Evolutionary conservation across 2,797 vertebrate genomes (phyloP), one percentile per base, ranked within the genome.

Genomic region (Clarias platycephalus): DNA sequence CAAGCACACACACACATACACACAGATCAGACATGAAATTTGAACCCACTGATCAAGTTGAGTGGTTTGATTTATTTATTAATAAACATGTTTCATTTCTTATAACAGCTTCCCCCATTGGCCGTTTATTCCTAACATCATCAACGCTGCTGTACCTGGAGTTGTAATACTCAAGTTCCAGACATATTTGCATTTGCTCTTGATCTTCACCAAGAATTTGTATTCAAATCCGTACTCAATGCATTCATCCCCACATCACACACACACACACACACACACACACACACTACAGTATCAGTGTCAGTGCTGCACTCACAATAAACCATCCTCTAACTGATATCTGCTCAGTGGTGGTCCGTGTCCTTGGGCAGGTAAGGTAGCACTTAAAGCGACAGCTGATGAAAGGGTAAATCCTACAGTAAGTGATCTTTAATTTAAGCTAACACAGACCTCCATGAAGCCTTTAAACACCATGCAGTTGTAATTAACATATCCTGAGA

Each of bases 251-350:
- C 22, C 26, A n/a, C 70, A 15, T 5, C 6, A 40, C 37, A 40
- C 70, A 40, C 37, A 72, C n/a, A 57, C 72, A 76, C 26, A 72
- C n/a, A 57, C 72, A 76, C 6, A 40, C 37, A 40, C 70, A 40
- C 37, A 72, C n/a, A 57, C 72, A 76, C 26, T 0, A 12, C 28
- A 26, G 55, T 55, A 53, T 31, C n/a, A 9, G 13, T 31, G 16
- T 26, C 24, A 37, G 22, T 1, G 0, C 64, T 67, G 28, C 6
- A 31, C 28, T 20, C 66, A 37, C 15, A 67, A 34, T 34, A 34
- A 67, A 24, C 70, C 70, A 16, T 24, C n/a, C 4, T 18, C n/a
- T 7, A 44, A 18, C 3, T 16, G 9, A 28, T 28, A 55, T 26
- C 70, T 53, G 40, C 70, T 74, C 71, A 55, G 26, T 1, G 20